Conservation (phyloP, 2,113 vertebrate genomes). For the Phalacrocorax brasilianus region DNA sequence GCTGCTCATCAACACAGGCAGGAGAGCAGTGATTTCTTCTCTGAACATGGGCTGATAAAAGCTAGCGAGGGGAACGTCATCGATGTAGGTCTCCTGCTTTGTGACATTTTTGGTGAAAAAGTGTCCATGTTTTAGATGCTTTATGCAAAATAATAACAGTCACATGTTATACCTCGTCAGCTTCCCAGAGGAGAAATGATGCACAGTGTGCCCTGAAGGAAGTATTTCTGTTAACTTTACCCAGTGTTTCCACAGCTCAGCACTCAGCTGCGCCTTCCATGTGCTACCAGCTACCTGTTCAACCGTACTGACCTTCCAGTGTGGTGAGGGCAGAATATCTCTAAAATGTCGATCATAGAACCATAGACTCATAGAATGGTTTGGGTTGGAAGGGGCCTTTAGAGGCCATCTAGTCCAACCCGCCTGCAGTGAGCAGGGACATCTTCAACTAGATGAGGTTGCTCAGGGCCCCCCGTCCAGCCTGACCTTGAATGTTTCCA, state of each 20-base stretch:
- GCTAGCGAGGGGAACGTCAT: neutral
- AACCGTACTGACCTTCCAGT: neutral
- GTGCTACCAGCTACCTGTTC: neutral
- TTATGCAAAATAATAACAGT: neutral
- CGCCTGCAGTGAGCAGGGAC: too few species aligned
- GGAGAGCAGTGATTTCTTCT: neutral
- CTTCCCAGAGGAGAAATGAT: neutral
- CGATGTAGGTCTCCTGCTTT: neutral
- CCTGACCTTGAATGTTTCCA: too few species aligned
- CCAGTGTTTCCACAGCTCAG: neutral
- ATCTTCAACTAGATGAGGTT: too few species aligned
- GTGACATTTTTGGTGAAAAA: neutral
- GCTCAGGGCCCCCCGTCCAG: too few species aligned
- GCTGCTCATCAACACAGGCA: neutral
- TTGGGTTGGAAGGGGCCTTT: too few species aligned
- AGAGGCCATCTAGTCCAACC: too few species aligned
- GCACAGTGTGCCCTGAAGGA: neutral
- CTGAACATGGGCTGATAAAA: neutral
- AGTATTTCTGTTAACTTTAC: neutral
- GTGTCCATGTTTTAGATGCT: neutral
- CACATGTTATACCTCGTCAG: neutral
- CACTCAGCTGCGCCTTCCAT: rapidly evolving
- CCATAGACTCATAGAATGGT: too few species aligned
- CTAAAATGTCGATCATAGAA: neutral
- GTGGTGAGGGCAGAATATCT: neutral